Base-by-base conservation (phyloP, 2,888 invertebrate species). In the Formica aserva region DNA sequence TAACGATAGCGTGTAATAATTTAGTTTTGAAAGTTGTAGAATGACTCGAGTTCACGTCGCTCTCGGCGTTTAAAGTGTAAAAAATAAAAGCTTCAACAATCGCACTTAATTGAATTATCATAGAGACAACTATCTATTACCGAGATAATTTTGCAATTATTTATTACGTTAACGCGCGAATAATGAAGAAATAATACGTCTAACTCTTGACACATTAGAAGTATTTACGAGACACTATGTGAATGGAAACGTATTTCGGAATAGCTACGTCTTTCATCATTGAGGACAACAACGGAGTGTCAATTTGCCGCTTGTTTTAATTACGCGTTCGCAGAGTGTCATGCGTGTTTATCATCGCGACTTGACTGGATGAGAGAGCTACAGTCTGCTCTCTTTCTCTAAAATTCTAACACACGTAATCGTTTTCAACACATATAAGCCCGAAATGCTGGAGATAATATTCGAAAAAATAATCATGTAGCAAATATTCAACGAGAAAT, bases 161-260 rank as follows among this genome's bases (percentile, higher is more conserved):
- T 72, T 60, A 78, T 48, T 57, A 32, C 29, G 22, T 32, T 41
- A 41, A 52, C 35, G 3, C 8, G 3, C 8, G 4, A 69, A 69
- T 38, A 57, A 57, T 29, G 77, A 71, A 41, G 72, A 55, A 57
- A 71, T 57, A 57, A 38, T 26, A 18, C 35, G 60, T 1, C 48
- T 22, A 74, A 62, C 74, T 72, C 60, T 35, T 13, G 45, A 74
- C 60, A 29, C 74, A 13, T 80, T 60, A 72, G 71, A 77, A 57
- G 29, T 48, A 72, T 72, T 72, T 57, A 57, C 77, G 77, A 48
- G 67, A 57, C 69, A 11, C 45, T 4, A n/a, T 52, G 11, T 72
- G 74, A 78, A 72, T 72, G 32, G 74, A 78, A 78, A 72, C 18
- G 57, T 22, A 22, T 78, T 78, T 78, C 74, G 78, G 41, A 57